phyloP scores from a whole-genome alignment of 2,113 vertebrate genomes.

The Hystrix brachyura region DNA sequence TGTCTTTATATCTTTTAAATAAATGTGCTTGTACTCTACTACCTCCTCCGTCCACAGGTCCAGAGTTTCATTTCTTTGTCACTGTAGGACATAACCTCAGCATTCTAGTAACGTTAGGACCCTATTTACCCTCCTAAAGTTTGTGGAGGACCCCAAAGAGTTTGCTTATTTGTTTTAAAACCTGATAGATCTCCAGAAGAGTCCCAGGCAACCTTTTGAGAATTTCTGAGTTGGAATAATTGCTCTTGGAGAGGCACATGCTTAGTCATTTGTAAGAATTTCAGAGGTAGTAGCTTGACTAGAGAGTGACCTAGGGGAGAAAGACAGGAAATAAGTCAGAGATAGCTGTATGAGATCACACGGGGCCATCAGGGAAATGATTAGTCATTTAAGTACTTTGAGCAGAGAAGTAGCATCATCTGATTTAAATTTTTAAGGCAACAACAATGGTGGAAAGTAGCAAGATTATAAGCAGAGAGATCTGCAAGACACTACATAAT shows the following conservation, averaged over 20 bases:
- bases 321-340: not conserved
- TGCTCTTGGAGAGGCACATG: not conserved
- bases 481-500: not conserved
- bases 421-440: not conserved
- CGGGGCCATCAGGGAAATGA: not conserved
- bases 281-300: not conserved
- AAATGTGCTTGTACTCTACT: not conserved
- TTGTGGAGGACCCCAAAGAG: not conserved
- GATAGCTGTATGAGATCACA: not conserved
- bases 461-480: not conserved
- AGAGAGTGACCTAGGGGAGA: not conserved
- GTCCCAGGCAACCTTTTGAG: not conserved
- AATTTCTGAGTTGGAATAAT: not conserved
- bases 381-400: not conserved
- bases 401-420: not conserved
- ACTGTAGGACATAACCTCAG: not conserved
- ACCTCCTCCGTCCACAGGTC: not conserved
- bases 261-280: not conserved
- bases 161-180: not conserved
- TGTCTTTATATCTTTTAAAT: not conserved
- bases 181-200: not conserved
- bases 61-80: not conserved
- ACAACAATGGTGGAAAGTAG: not conserved
- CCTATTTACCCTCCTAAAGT: not conserved
- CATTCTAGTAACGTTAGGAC: not conserved